Base-by-base conservation (phyloP, 1,140 invertebrate genomes). In the Saxidomus purpurata region DNA sequence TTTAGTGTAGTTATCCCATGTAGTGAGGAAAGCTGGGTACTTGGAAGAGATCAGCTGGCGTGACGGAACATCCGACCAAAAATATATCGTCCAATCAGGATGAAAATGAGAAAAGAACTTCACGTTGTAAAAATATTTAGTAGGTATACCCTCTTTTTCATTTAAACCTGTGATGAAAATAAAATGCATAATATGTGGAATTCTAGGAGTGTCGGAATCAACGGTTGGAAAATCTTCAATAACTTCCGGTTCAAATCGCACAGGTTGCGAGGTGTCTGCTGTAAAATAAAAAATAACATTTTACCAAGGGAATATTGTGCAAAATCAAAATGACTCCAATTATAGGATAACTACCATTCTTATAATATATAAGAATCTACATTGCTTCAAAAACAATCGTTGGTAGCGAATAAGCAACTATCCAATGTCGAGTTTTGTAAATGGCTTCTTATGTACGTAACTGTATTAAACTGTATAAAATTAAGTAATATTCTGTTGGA, bases 181-280 rank as follows among this genome's bases (percentile, higher is more conserved):
- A 82, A 94, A 94, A 69, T 95, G 94, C 84, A 95, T 94, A 6
- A 94, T 93, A 71, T 92, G 91, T 19, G 94, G 93, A 25, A 94
- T 92, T 52, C 83, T 25, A 4, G 83, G 67, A 82, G 76, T 52
- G 8, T 36, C 25, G 2, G 40, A 11, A n/a, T 90, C 90, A 0
- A 28, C 55, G 15, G 55, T 71, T 13, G 93, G 92, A 69, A 92
- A 90, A 6, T 79, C 76, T 13, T 84, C 79, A 84, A 89, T 85
- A 25, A 15, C 55, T 25, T 38, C 81, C 38, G 52, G n/a, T 36
- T 79, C 19, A 38, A 40, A 79, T 13, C 11, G 11, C 1, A 79
- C 17, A 49, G 22, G 49, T 4, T n/a, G n/a, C n/a, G n/a, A n/a
- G n/a, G n/a, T n/a, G n/a, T n/a, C n/a, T n/a, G n/a, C n/a, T n/a